Evolutionary conservation across 2,888 invertebrate genomes (phyloP).

Genomic region (Drepanosiphum platanoidis): DNA sequence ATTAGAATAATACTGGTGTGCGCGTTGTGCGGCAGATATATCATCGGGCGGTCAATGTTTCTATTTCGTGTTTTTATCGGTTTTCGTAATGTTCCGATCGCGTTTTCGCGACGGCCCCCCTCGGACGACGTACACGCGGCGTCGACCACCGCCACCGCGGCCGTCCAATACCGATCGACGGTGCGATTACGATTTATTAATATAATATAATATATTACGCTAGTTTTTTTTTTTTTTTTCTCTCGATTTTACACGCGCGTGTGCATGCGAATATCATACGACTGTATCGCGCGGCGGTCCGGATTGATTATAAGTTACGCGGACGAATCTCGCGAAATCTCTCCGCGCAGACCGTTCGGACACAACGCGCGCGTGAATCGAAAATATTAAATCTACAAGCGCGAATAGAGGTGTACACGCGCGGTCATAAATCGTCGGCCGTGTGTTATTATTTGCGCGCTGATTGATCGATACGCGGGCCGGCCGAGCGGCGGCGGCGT

Average conservation of each 20-base stretch:
- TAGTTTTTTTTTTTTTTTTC: no score
- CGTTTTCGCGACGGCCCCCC: slow-evolving; percentile 12
- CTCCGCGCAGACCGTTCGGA: neutral
- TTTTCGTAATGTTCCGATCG: slow-evolving; percentile 22
- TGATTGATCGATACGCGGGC: neutral
- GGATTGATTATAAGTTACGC: neutral
- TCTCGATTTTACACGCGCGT: no score
- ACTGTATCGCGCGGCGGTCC: no score
- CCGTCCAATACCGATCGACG: slow-evolving; percentile 6
- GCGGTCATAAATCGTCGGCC: neutral
- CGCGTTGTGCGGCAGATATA: no score
- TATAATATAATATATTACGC: no score
- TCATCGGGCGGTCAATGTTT: neutral
- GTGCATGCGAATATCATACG: no score
- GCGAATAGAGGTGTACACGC: no score
- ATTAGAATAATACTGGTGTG: slow-evolving; percentile 23
- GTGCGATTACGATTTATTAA: neutral
- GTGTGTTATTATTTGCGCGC: neutral
- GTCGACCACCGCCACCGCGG: neutral
- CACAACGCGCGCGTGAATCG: no score
- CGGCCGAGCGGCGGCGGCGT: no score
- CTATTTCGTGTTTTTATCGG: neutral
- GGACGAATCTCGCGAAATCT: slow-evolving; percentile 3
- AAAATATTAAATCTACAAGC: no score
- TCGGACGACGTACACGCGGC: no score